Conservation (phyloP, 2,113 vertebrate genomes). For the Corythoichthys intestinalis region DNA sequence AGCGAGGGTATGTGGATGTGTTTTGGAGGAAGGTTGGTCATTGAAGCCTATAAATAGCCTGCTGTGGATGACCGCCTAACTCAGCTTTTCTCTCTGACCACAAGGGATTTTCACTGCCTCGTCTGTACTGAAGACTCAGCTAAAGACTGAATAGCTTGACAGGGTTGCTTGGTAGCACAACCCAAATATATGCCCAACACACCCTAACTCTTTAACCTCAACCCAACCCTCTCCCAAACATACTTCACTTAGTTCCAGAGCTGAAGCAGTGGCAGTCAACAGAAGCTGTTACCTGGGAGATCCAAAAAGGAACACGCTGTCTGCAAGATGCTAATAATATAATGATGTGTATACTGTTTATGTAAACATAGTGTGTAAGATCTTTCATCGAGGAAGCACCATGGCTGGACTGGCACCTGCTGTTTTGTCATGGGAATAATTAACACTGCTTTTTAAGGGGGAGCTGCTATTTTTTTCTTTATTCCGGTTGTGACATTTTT, state of each 20-base stretch:
- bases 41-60: constrained; percentile 50
- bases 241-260: constrained; percentile 12
- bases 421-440: no score
- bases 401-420: no score
- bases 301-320: not conserved
- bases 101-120: constrained; percentile 51
- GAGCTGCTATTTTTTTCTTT: no score
- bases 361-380: no score
- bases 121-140: constrained; percentile 47
- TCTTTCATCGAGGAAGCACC: no score
- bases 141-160: constrained; percentile 28
- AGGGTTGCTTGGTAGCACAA: constrained; percentile 45
- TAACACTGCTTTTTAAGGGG: no score
- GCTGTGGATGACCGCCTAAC: constrained; percentile 50
- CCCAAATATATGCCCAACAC: constrained; percentile 26
- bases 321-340: not conserved
- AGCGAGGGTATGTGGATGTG: constrained; percentile 11
- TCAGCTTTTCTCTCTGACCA: constrained; percentile 46
- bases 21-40: constrained; percentile 15
- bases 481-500: no score
- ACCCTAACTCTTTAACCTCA: constrained; percentile 3
- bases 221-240: constrained; percentile 7
- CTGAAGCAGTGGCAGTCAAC: not conserved
- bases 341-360: no score
- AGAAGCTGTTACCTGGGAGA: not conserved